Conservation (phyloP, 2,797 vertebrate species). For the Sebastiscus tertius region DNA sequence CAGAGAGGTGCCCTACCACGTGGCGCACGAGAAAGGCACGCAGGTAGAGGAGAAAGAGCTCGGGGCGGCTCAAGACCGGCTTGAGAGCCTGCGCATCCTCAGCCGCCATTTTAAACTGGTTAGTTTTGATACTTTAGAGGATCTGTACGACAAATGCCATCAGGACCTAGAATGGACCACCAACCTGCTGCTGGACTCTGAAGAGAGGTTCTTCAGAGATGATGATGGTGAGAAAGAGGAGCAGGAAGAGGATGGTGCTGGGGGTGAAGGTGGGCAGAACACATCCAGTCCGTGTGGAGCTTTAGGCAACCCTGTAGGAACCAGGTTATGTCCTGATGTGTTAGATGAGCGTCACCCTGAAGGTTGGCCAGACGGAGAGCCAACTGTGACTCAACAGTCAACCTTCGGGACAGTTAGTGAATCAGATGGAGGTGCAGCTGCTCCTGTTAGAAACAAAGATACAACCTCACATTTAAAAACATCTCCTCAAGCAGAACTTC, state of each 20-base stretch:
- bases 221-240: conserved; percentile 47
- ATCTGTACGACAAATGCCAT: conserved; percentile 95
- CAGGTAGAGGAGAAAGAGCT: conserved; percentile 93
- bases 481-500: conserved; percentile 10
- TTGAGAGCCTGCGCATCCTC: conserved; percentile 89
- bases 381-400: conserved; percentile 7
- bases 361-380: not conserved
- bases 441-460: conserved; percentile 4
- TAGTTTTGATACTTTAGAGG: conserved; percentile 91
- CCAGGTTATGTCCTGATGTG: not conserved
- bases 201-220: conserved; percentile 87
- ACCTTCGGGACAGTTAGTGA: not conserved
- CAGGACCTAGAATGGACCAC: conserved; percentile 95
- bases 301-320: conserved; percentile 16
- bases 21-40: conserved; percentile 91
- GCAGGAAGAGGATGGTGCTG: not conserved
- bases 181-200: conserved; percentile 95
- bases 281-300: not conserved
- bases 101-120: conserved; percentile 91
- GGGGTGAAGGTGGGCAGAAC: conserved; percentile 16
- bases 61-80: conserved; percentile 78
- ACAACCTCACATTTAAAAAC: conserved; percentile 1
- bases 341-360: conserved; percentile 11
- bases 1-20: conserved; percentile 88
- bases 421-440: conserved; percentile 8